Evolutionary conservation across 1,140 invertebrate genomes (phyloP).

Genomic region (Listronotus bonariensis): DNA sequence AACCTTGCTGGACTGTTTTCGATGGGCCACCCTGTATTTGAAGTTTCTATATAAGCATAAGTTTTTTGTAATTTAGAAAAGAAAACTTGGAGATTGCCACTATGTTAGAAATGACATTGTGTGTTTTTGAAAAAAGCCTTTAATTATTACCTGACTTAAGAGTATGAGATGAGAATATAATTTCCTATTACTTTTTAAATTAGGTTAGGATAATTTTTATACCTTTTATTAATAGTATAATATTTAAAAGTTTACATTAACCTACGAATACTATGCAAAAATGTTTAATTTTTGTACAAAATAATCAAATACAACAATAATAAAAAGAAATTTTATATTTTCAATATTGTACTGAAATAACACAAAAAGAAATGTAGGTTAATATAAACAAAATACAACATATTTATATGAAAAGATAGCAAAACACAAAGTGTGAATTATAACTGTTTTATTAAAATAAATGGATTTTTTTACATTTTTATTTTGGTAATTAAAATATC

Average conservation of each 20-base stretch:
- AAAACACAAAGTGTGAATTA: conserved; percentile 13
- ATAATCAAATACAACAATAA: background rate
- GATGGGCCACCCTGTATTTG: no score
- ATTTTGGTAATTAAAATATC: no score
- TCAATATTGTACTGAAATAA: background rate
- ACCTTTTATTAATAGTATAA: conserved; percentile 7
- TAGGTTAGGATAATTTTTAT: conserved; percentile 20
- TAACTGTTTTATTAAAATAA: conserved; percentile 22
- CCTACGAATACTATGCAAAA: background rate
- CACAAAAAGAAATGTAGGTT: conserved; percentile 3
- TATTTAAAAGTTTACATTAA: background rate
- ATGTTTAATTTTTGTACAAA: background rate
- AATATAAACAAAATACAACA: conserved; percentile 2
- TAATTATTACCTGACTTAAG: conserved; percentile 7
- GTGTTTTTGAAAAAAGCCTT: no score
- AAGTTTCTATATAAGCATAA: no score
- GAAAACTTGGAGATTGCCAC: no score
- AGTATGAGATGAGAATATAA: conserved; percentile 2
- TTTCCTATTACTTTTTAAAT: conserved; percentile 11
- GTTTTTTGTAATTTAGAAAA: no score
- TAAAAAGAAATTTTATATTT: conserved; percentile 4
- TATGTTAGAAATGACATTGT: no score
- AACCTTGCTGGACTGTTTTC: no score
- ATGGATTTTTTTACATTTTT: background rate
- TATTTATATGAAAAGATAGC: conserved; percentile 3